Base-by-base conservation (phyloP, 2,113 vertebrate species). In the Upupa epops region DNA sequence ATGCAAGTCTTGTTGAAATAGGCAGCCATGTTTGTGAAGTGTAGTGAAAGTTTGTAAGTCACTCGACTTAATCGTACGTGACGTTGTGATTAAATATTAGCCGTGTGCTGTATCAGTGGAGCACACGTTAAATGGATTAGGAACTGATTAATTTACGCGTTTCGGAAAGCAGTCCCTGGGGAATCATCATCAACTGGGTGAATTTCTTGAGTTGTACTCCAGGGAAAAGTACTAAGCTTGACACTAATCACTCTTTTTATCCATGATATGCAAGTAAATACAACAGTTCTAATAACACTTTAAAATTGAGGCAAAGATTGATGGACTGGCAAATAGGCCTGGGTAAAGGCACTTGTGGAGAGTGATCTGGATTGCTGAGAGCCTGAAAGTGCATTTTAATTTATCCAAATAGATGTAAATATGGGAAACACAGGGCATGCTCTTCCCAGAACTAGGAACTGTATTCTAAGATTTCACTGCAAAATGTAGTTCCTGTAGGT, bases 61-160 rank as follows among this genome's bases (percentile, higher is more conserved):
- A 55, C 36, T 94, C 0, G 6, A 77, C 75, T 95, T 92, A 92
- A 91, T 59, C 89, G 72, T 83, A 94, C 1, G 0, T 94, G 91
- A 94, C 93, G 83, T 74, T 83, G 72, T 92, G 93, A 92, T 94
- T 96, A 92, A 95, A 94, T 94, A 92, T 94, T 94, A 92, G 93
- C 81, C 76, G 51, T 94, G 58, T 83, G 90, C 89, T 89, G 56
- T 96, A 95, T 95, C 94, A 90, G 92, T 66, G 83, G 83, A 88
- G 85, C 90, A 91, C 89, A 95, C 19, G 76, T 91, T 96, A 96
- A 96, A 91, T 95, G 92, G 95, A 92, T 96, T 96, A 92, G 89
- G 85, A 86, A 91, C 91, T 96, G 95, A 95, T 94, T 96, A 94
- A 95, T 95, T 95, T 92, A 89, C 82, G 86, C 56, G 0, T 92